Percentiles rank a stretch among this genome's conserved stretches.
Evolutionary conservation across 2,113 vertebrate genomes (phyloP).

Genomic region (Elachura formosa): DNA sequence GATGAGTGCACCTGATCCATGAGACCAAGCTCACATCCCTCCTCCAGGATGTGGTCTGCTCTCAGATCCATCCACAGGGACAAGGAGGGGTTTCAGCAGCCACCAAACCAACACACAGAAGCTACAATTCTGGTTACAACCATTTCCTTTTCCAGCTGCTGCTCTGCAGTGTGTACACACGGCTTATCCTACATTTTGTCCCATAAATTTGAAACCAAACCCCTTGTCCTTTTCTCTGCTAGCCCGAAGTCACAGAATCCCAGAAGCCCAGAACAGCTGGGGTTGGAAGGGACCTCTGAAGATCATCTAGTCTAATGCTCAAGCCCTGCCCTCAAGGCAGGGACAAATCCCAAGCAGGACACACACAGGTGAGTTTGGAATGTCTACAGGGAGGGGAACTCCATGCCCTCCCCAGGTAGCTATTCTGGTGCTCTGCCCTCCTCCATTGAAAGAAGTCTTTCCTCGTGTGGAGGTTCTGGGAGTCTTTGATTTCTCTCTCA

Average conservation of each 20-base stretch:
- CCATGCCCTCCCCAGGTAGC: neutral
- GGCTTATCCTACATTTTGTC: neutral
- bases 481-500: neutral
- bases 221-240: neutral
- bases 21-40: neutral
- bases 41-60: neutral
- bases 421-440: neutral
- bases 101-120: accelerated
- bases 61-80: neutral
- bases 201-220: neutral
- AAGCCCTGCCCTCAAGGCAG: neutral
- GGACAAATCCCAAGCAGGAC: neutral
- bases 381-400: neutral
- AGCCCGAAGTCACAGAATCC: neutral
- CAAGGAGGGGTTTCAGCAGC: neutral
- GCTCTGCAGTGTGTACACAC: accelerated
- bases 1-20: neutral
- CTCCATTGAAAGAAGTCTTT: neutral
- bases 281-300: neutral
- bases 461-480: neutral
- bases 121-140: accelerated
- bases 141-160: neutral
- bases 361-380: neutral
- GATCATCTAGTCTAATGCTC: neutral
- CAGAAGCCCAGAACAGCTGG: neutral